Evolutionary conservation across 2,888 invertebrate genomes (phyloP).

Genomic region (Drosophila mimetica): DNA sequence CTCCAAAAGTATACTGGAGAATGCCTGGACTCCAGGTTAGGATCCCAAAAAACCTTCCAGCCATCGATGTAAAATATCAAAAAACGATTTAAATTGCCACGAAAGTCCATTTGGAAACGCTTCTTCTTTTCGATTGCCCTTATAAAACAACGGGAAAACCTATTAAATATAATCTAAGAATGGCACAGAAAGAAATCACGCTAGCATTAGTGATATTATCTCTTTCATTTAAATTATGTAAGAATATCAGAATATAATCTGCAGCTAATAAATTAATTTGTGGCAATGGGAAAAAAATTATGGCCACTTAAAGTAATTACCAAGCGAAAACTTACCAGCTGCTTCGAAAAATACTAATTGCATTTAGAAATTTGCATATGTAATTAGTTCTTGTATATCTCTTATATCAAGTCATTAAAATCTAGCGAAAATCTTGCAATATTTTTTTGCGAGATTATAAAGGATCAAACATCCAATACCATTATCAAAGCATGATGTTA

Average conservation of each 20-base stretch:
- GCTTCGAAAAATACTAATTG: background rate
- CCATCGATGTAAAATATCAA: background rate
- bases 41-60: background rate
- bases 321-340: slow-evolving; percentile 14
- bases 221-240: too few relatives aligned
- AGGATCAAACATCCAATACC: too few relatives aligned
- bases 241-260: too few relatives aligned
- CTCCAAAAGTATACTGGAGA: background rate
- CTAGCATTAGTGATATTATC: too few relatives aligned
- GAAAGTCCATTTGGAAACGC: slow-evolving; percentile 1
- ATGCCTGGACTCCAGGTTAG: background rate
- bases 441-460: too few relatives aligned
- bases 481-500: too few relatives aligned
- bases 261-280: too few relatives aligned
- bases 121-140: too few relatives aligned
- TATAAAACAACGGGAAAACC: too few relatives aligned
- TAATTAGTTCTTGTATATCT: background rate
- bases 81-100: background rate
- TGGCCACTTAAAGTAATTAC: slow-evolving; percentile 3
- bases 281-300: background rate
- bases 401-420: too few relatives aligned
- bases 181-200: slow-evolving; percentile 3
- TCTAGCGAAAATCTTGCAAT: too few relatives aligned
- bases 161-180: background rate
- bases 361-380: slow-evolving; percentile 5